phyloP scores from a whole-genome alignment of 1,140 invertebrate genomes.

The Hylyphantes graminicola region DNA sequence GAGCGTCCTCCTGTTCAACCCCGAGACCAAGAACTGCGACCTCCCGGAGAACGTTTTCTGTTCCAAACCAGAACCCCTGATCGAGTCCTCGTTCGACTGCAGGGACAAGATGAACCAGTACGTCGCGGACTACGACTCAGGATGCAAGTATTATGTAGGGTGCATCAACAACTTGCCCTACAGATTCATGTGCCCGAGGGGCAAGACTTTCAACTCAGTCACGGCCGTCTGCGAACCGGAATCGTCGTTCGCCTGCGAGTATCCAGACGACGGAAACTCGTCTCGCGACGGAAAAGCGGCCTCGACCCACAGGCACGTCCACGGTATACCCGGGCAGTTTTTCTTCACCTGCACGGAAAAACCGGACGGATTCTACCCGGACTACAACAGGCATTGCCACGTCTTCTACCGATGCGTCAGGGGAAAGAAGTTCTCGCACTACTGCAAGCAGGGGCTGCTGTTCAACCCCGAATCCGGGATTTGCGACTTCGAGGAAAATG shows the following conservation, averaged over 20 bases:
- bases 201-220: slow-evolving; percentile 32
- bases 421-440: slow-evolving; percentile 58
- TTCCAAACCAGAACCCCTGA: slow-evolving; percentile 2
- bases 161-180: slow-evolving; percentile 49
- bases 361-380: slow-evolving; percentile 61
- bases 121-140: slow-evolving; percentile 38
- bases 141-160: slow-evolving; percentile 50
- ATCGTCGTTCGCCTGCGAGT: slow-evolving; percentile 1
- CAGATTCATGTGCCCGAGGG: slow-evolving; percentile 49
- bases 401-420: slow-evolving; percentile 59
- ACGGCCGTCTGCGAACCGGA: slow-evolving; percentile 12
- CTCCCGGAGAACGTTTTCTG: slow-evolving; percentile 59
- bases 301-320: slow-evolving; percentile 39
- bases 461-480: slow-evolving; percentile 58
- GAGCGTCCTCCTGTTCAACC: slow-evolving; percentile 56
- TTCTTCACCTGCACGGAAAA: slow-evolving; percentile 41
- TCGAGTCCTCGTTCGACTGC: slow-evolving; percentile 13
- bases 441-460: slow-evolving; percentile 58
- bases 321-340: slow-evolving; percentile 48
- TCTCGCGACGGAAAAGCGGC: background rate
- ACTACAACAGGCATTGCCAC: slow-evolving; percentile 59
- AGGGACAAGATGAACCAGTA: slow-evolving; percentile 36
- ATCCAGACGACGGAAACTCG: slow-evolving; percentile 10
- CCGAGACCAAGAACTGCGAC: slow-evolving; percentile 56
- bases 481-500: slow-evolving; percentile 62